phyloP scores from a whole-genome alignment of 1,140 invertebrate species.

The Archivesica marissinica region DNA sequence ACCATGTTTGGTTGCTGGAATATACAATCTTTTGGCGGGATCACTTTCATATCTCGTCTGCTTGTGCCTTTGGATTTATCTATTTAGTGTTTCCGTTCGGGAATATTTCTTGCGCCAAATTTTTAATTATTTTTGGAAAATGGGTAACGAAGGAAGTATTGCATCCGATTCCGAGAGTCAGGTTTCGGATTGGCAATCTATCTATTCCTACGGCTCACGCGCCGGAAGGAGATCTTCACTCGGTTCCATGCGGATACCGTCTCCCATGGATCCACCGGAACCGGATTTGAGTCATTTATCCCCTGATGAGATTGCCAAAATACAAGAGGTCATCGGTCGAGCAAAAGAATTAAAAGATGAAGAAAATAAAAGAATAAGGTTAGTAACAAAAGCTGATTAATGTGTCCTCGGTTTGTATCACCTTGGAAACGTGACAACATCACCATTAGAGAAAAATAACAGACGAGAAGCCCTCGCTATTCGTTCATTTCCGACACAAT shows the following conservation, averaged over 20 bases:
- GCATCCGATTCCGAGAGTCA: conserved; percentile 72
- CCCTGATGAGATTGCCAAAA: conserved; percentile 86
- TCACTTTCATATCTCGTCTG: background rate
- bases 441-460: too few species aligned
- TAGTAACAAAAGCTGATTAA: conserved; percentile 39
- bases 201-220: conserved; percentile 68
- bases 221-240: conserved; percentile 71
- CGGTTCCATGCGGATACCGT: conserved; percentile 71
- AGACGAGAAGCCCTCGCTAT: too few species aligned
- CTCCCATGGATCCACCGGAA: conserved; percentile 87
- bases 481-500: too few species aligned
- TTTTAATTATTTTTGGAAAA: conserved; percentile 37
- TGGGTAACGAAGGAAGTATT: conserved; percentile 77
- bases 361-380: conserved; percentile 77
- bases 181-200: conserved; percentile 70
- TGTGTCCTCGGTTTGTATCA: too few species aligned
- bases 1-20: conserved; percentile 12
- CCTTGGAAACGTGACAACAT: too few species aligned
- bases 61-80: conserved; percentile 51
- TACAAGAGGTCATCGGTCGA: conserved; percentile 87
- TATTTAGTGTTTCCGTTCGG: conserved; percentile 14
- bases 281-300: conserved; percentile 87
- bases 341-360: conserved; percentile 85
- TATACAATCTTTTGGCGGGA: conserved; percentile 15
- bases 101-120: background rate